These are phyloP conservation scores for Anser brachyrhynchus DNA, from an alignment of 2,113 vertebrate species.

Conservation along the genomic window DNA sequence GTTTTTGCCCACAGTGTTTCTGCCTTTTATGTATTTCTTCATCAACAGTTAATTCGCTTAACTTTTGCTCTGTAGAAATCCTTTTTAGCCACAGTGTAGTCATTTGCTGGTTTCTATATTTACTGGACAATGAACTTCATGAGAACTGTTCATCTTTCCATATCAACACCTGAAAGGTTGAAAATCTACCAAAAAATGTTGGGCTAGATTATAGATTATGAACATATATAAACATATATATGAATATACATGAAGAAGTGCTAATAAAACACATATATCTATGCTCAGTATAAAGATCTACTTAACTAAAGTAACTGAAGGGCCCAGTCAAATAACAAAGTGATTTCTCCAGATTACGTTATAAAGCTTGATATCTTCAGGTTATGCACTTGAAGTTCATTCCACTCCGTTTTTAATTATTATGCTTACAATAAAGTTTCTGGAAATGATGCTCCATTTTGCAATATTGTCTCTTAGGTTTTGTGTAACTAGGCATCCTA, in stretches of 20 bases:
- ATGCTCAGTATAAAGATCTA: background rate
- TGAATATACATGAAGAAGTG: background rate
- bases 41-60: background rate
- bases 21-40: background rate
- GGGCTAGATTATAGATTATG: background rate
- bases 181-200: background rate
- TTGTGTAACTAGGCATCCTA: background rate
- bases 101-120: background rate
- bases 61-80: background rate
- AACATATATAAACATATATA: too few species aligned
- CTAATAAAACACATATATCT: background rate
- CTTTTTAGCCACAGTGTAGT: background rate
- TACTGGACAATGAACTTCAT: background rate
- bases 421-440: background rate
- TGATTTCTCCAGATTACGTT: background rate
- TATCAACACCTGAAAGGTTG: background rate
- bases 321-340: background rate
- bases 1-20: background rate
- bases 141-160: background rate
- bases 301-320: background rate
- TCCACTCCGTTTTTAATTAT: background rate
- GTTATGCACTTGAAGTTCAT: background rate
- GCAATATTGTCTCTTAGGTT: background rate
- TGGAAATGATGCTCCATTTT: background rate
- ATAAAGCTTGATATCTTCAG: background rate